Percentiles rank a stretch among this genome's conserved stretches.
phyloP scores from a whole-genome alignment of 2,797 vertebrate genomes.

The Enteromius argenteus region DNA sequence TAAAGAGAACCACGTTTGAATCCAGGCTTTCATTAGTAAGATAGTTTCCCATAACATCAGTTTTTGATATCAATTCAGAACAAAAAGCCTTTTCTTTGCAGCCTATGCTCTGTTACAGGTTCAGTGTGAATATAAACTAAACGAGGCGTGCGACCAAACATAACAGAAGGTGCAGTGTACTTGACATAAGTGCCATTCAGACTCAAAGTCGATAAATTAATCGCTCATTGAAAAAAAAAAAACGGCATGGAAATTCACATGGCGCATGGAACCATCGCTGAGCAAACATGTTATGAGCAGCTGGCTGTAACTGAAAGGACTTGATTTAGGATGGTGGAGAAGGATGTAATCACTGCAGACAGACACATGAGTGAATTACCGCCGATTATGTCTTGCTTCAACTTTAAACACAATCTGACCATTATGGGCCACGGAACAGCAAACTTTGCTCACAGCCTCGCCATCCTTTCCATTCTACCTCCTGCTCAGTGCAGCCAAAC shows the following conservation, averaged over 20 bases:
- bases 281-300: slow-evolving; percentile 42
- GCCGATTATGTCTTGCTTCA: slow-evolving; percentile 60
- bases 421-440: slow-evolving; percentile 62
- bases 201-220: slow-evolving; percentile 53
- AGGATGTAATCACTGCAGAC: slow-evolving; percentile 51
- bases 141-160: not conserved
- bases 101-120: not conserved
- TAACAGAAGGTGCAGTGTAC: slow-evolving; percentile 33
- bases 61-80: not conserved
- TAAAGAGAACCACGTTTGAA: slow-evolving; percentile 13
- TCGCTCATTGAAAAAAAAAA: slow-evolving; percentile 29
- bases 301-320: slow-evolving; percentile 34
- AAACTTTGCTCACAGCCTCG: slow-evolving; percentile 63
- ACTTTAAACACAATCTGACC: slow-evolving; percentile 66
- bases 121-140: not conserved
- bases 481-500: slow-evolving; percentile 54
- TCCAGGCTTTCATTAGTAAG: slow-evolving; percentile 9
- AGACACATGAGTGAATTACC: slow-evolving; percentile 56
- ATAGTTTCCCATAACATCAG: not conserved
- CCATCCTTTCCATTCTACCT: slow-evolving; percentile 69
- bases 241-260: slow-evolving; percentile 24
- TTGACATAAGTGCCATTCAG: slow-evolving; percentile 43
- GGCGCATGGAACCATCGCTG: not conserved
- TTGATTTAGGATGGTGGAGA: slow-evolving; percentile 44
- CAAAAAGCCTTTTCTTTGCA: not conserved